Evolutionary conservation across 2,113 vertebrate species (phyloP), one percentile per base, ranked within the genome.

Genomic region (Ploceus nigricollis): DNA sequence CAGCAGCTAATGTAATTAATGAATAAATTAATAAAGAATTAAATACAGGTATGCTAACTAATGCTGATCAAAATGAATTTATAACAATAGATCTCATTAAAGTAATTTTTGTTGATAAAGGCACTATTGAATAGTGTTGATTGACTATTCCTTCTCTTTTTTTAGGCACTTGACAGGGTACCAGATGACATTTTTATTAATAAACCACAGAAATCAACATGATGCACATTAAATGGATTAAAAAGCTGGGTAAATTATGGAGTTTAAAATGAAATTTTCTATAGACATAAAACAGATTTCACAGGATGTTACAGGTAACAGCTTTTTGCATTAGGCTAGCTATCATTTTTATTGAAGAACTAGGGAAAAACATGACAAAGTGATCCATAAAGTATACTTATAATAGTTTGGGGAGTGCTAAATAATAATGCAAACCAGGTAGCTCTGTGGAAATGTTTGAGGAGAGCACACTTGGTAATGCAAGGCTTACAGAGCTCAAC

Each of bases 91-190:
- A 73, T 73, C 33, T 77, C 60, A 70, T 90, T 86, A 73, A 90
- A 81, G 18, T 84, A 70, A 28, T 83, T 83, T 91, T 90, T 95
- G 70, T 73, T 94, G 50, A 63, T 90, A 90, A 95, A 94, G 79
- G 50, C 0, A 0, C 30, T 65, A n/a, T n/a, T n/a, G n/a, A n/a
- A n/a, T n/a, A n/a, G 39, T 19, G 27, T 70, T 76, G 75, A 82
- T 77, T 82, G 66, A 93, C 65, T 80, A 90, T 87, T 91, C n/a
- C 40, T 87, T 82, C 61, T 76, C 70, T 78, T 88, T 82, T 89
- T 87, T 77, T 65, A 95, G 71, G 63, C 64, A 42, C 35, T 85
- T 90, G 45, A 88, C 20, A 87, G 4, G 3, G 28, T 89, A 94
- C 27, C 42, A 65, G 61, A 40, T 77, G 58, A 91, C 75, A 63